Base-by-base conservation (phyloP, 92 coral and sea anemone genomes). In the Virgularia gustaviana region DNA sequence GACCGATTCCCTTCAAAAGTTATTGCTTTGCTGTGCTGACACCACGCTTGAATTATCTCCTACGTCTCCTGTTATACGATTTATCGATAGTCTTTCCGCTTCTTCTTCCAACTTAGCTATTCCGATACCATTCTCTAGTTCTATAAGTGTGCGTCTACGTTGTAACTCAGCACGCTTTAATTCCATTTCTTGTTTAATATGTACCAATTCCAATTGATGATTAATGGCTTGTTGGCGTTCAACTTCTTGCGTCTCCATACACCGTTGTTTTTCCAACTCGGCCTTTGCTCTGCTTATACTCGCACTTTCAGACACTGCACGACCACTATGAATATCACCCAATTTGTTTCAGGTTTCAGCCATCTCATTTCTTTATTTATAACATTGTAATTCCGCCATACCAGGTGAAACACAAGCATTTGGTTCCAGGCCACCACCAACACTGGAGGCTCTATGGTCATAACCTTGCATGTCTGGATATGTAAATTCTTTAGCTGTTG, bases 201-300 rank as follows among this genome's bases (percentile, higher is more conserved):
- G 63, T 38, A 57, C 34, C 63, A 7, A 57, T 13, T 57, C 25
- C 24, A 57, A 38, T 20, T 57, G 63, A 8, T 57, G 63, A 57
- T 57, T 38, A 57, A 57, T 57, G 5, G 63, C 63, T 57, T 57
- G 63, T 25, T 57, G 63, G 6, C 63, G 35, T 57, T 57, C 63
- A 57, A 57, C 33, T 27, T 57, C 63, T 20, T 57, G 63, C 36
- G n/a, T 57, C 16, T 24, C 63, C 25, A 57, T 57, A 20, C 63
- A 57, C 36, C 63, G 63, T 57, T 20, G 35, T 20, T 57, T 57
- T 20, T 57, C 63, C n/a, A 57, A 27, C 33, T 57, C 63, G 12
- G 63, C 63, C 24, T 57, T 57, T 25, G 34, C 34, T 24, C 34
- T 29, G 22, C 57, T 51, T 3, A 51, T 16, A 10, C 57, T 51